phyloP scores from a whole-genome alignment of 2,888 invertebrate genomes.

The Ophraella communa region DNA sequence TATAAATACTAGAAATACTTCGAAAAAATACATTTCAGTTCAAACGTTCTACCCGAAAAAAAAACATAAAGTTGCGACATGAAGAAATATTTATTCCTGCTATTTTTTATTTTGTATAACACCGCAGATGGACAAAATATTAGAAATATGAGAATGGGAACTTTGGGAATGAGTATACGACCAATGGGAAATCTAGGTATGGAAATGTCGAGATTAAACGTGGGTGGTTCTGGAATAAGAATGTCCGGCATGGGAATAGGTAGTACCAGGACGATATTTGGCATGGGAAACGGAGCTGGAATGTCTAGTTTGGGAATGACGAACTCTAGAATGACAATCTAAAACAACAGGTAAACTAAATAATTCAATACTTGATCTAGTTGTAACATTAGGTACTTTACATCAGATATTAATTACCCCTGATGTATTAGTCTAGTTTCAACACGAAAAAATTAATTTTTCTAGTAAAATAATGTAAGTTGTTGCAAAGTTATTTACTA shows the following conservation, averaged over 20 bases:
- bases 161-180: neutral
- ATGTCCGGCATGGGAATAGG: constrained; percentile 2
- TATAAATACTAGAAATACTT: neutral
- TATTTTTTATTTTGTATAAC: neutral
- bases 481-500: too few relatives aligned
- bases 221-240: constrained; percentile 1
- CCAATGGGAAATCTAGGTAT: neutral
- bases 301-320: constrained; percentile 1
- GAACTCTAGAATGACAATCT: neutral
- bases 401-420: too few relatives aligned
- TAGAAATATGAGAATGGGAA: neutral
- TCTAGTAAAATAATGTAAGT: too few relatives aligned
- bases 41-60: neutral
- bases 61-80: neutral
- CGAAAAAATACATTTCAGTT: neutral
- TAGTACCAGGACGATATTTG: constrained; percentile 3
- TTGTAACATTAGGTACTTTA: too few relatives aligned
- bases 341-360: neutral
- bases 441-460: too few relatives aligned
- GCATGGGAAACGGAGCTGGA: neutral
- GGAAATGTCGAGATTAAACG: constrained; percentile 7
- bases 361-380: too few relatives aligned
- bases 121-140: neutral
- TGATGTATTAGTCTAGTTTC: too few relatives aligned
- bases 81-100: neutral